These are phyloP conservation scores for Heterocephalus glaber DNA, from an alignment of 2,113 vertebrate genomes.

Conservation along the genomic window DNA sequence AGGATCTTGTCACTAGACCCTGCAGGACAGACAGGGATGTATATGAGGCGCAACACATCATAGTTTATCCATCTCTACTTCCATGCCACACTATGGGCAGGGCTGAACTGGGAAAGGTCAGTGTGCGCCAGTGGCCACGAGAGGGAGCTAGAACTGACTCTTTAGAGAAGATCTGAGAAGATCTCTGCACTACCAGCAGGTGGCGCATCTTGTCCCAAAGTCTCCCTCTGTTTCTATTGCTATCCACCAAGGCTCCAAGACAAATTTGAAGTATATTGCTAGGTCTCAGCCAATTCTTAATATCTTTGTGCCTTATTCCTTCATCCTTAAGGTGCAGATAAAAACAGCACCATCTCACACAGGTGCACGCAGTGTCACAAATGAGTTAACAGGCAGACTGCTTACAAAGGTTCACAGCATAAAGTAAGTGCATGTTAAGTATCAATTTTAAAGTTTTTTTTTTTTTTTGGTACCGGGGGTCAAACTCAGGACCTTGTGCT, in stretches of 20 bases:
- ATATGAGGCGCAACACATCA: neutral
- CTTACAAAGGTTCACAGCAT: neutral
- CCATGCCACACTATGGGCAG: neutral
- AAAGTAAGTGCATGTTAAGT: neutral
- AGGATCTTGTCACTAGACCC: neutral
- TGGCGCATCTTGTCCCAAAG: conserved; percentile 23
- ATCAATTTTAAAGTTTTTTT: neutral
- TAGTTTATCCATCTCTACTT: neutral
- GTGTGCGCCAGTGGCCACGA: neutral
- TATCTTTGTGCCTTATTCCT: neutral
- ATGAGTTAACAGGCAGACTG: neutral
- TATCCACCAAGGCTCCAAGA: neutral
- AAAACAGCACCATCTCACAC: neutral
- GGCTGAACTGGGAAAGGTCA: neutral
- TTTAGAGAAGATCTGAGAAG: neutral
- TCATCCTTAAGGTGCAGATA: neutral
- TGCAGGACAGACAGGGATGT: neutral
- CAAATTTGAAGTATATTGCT: neutral
- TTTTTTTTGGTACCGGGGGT: no score
- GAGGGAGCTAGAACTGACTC: neutral
- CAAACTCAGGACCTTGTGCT: no score
- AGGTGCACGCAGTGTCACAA: neutral
- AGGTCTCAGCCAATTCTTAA: neutral
- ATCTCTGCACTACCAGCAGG: conserved; percentile 47
- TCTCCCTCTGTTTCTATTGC: neutral